Evolutionary conservation across 2,888 invertebrate species (phyloP), one percentile per base, ranked within the genome.

Genomic region (Maniola hyperantus): DNA sequence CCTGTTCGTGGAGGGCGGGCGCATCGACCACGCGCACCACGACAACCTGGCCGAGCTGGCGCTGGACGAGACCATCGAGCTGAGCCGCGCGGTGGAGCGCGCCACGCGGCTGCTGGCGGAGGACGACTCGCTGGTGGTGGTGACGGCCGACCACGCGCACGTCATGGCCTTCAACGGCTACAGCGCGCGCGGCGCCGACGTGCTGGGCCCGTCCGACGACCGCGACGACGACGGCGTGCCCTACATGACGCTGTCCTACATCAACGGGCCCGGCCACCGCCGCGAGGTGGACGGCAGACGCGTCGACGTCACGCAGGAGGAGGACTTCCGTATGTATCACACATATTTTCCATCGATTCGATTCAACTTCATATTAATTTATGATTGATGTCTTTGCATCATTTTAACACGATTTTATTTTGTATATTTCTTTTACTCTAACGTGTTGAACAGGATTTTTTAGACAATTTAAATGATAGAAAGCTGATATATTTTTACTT

Each of bases 101-200:
- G 87, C 96, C 5, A 75, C 89, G 26, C 77, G 71, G 60, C 82
- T 88, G 67, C 77, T 88, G 18, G 62, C 85, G 51, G 87, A 88
- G 36, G 88, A 94, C 0, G 96, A 97, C 70, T 97, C 97, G 0
- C 87, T 97, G 50, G 92, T 97, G 11, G 93, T 97, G 20, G 96
- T 96, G 36, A 96, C 96, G 0, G 92, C 96, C 0, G 97, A 97
- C 85, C 97, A 97, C 81, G 94, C 96, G 0, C 96, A 97, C 82
- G 94, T 95, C 0, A 94, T 97, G 93, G 89, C 93, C 34, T 87
- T 94, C 72, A 93, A 92, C 62, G 97, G 97, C 0, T 97, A 97
- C 82, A 92, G 95, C 10, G 84, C 83, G 20, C 91, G 96, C 60
- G 89, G 90, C 18, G 77, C 79, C 53, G 83, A 85, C 72, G 83